A percentile compares a stretch with the other conserved stretches of the same genome.
phyloP scores from a whole-genome alignment of 2,113 vertebrate genomes.

The Axis porcinus region DNA sequence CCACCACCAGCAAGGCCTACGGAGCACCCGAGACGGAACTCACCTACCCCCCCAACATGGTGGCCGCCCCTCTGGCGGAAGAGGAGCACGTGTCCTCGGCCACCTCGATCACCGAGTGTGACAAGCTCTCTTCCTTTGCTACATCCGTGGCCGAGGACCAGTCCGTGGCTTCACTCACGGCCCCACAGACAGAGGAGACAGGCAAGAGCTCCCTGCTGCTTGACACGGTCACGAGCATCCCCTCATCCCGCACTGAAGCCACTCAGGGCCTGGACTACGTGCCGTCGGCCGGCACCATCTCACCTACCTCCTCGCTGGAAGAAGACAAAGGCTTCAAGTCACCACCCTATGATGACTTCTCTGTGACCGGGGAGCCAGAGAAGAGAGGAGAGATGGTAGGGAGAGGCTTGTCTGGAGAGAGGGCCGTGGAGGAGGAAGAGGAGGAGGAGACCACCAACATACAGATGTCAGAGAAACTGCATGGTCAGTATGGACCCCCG shows the following conservation, averaged over 20 bases:
- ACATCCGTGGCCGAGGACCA: constrained; percentile 97
- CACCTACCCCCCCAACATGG: constrained; percentile 89
- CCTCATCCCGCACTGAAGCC: constrained; percentile 89
- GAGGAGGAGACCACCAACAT: constrained; percentile 83
- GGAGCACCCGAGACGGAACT: constrained; percentile 85
- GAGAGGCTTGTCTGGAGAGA: constrained; percentile 76
- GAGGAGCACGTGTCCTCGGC: constrained; percentile 98
- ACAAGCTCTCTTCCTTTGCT: constrained; percentile 97
- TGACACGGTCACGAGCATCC: constrained; percentile 91
- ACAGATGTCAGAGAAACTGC: constrained; percentile 86
- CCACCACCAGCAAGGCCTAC: constrained; percentile 84
- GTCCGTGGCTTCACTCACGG: constrained; percentile 93
- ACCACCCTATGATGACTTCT: constrained; percentile 93
- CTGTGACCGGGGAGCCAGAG: constrained; percentile 84
- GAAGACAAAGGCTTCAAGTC: constrained; percentile 98
- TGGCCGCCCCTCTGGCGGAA: constrained; percentile 94
- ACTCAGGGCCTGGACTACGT: constrained; percentile 94
- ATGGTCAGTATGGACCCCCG: constrained; percentile 81
- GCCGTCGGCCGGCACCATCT: constrained; percentile 96
- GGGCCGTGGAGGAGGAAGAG: constrained; percentile 79
- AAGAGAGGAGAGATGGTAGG: constrained; percentile 73
- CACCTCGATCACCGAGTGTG: constrained; percentile 97
- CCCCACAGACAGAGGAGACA: constrained; percentile 93
- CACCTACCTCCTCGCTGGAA: constrained; percentile 96
- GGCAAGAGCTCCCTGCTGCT: constrained; percentile 91